Conservation (phyloP, 2,888 invertebrate genomes). For the Epinotia nisella region DNA sequence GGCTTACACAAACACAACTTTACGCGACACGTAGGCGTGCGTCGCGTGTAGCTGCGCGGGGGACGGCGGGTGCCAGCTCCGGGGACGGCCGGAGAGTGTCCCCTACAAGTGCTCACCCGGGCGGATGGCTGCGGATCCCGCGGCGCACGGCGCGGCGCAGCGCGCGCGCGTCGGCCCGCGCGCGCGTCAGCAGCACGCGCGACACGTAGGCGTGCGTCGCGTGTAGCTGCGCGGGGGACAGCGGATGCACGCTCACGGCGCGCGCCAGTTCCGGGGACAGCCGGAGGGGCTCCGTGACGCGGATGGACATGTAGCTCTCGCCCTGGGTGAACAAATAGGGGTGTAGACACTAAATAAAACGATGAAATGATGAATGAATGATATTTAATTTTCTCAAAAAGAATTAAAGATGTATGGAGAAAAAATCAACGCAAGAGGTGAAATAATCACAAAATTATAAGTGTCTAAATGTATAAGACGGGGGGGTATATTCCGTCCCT, state of each 20-base stretch:
- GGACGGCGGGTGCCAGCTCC: conserved; percentile 83
- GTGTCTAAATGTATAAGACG: too few species aligned
- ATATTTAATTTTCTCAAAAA: too few species aligned
- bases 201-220: conserved; percentile 90
- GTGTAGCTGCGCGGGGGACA: conserved; percentile 86
- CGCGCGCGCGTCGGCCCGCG: conserved; percentile 34
- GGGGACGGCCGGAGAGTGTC: conserved; percentile 62
- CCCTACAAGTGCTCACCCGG: too few species aligned
- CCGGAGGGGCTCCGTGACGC: conserved; percentile 55
- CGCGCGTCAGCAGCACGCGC: conserved; percentile 70
- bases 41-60: conserved; percentile 87
- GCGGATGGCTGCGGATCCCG: conserved; percentile 36
- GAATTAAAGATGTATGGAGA: too few species aligned
- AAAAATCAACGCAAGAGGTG: too few species aligned
- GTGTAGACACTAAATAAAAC: too few species aligned
- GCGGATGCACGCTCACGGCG: conserved; percentile 87
- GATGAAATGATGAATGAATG: too few species aligned
- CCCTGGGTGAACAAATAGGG: conserved; percentile 57
- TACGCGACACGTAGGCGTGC: conserved; percentile 89
- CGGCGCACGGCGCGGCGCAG: conserved; percentile 46
- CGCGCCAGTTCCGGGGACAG: conserved; percentile 71
- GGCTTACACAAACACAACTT: too few species aligned
- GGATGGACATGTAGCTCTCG: conserved; percentile 54
- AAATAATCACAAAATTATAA: too few species aligned
- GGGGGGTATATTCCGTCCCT: too few species aligned